Evolutionary conservation across 2,113 vertebrate genomes (phyloP).

Genomic region (Lampris megalopsis): DNA sequence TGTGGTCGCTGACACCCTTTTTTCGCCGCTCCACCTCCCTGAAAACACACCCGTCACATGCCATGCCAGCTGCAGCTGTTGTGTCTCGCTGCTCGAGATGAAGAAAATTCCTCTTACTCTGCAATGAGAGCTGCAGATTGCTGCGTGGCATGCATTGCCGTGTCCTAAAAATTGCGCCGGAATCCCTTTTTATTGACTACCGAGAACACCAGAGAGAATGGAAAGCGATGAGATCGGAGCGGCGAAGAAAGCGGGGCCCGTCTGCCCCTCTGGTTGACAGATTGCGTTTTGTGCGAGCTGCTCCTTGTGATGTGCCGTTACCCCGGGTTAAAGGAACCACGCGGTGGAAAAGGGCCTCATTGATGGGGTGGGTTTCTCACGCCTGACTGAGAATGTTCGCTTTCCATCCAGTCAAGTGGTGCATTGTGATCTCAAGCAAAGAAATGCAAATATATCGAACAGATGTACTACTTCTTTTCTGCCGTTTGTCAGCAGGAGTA

Average conservation of each 20-base stretch:
- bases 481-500: conserved; percentile 62
- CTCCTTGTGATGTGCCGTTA: conserved; percentile 69
- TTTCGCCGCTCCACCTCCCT: conserved; percentile 60
- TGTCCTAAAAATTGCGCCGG: conserved; percentile 74
- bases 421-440: conserved; percentile 78
- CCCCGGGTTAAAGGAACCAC: conserved; percentile 57
- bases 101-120: conserved; percentile 68
- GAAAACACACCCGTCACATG: conserved; percentile 69
- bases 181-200: conserved; percentile 56
- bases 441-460: conserved; percentile 82
- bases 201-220: conserved; percentile 66
- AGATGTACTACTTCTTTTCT: conserved; percentile 75
- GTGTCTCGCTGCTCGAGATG: conserved; percentile 70
- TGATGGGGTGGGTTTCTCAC: conserved; percentile 79
- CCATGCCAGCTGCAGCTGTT: conserved; percentile 80
- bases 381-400: conserved; percentile 77
- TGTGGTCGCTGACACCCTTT: conserved; percentile 66
- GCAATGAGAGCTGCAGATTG: conserved; percentile 79
- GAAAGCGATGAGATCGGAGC: conserved; percentile 62
- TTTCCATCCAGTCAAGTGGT: conserved; percentile 80
- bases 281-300: conserved; percentile 70
- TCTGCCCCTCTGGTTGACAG: conserved; percentile 60
- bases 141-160: conserved; percentile 76
- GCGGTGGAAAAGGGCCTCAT: conserved; percentile 69
- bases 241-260: conserved; percentile 51